Percentiles rank a stretch among this genome's conserved stretches.
These are phyloP conservation scores for Gymnodraco acuticeps DNA, from an alignment of 2,797 vertebrate species.

Conservation along the genomic window DNA sequence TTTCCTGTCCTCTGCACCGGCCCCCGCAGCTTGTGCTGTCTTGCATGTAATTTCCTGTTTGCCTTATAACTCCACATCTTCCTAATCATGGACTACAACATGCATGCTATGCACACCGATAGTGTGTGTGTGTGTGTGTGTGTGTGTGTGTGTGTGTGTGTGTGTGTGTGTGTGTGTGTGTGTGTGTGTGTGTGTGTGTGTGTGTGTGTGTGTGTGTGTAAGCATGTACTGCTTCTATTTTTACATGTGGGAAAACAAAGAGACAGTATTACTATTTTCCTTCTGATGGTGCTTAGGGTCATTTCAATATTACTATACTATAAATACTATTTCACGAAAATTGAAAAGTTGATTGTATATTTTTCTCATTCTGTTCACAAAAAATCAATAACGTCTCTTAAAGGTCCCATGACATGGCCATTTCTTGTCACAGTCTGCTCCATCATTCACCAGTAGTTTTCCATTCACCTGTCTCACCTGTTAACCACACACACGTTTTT, in stretches of 20 bases:
- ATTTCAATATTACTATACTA: too few relatives aligned
- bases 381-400: not conserved
- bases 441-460: too few relatives aligned
- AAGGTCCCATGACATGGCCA: too few relatives aligned
- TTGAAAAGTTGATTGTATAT: not conserved
- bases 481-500: too few relatives aligned
- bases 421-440: not conserved
- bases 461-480: too few relatives aligned
- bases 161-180: too few relatives aligned
- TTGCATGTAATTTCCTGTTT: constrained; percentile 75
- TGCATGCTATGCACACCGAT: constrained; percentile 27
- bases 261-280: not conserved
- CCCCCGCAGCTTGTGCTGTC: constrained; percentile 65
- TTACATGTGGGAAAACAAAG: not conserved
- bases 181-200: not conserved
- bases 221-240: not conserved
- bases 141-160: too few relatives aligned
- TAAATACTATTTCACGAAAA: not conserved
- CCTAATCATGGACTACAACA: constrained; percentile 37
- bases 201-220: not conserved
- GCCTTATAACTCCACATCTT: constrained; percentile 56
- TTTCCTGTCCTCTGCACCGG: constrained; percentile 60
- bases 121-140: not conserved
- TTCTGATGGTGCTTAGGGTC: not conserved
- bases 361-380: not conserved